Percentiles rank a stretch among this genome's conserved stretches.
These are phyloP conservation scores for Anser brachyrhynchus DNA, from an alignment of 2,113 vertebrate species.

Conservation along the genomic window DNA sequence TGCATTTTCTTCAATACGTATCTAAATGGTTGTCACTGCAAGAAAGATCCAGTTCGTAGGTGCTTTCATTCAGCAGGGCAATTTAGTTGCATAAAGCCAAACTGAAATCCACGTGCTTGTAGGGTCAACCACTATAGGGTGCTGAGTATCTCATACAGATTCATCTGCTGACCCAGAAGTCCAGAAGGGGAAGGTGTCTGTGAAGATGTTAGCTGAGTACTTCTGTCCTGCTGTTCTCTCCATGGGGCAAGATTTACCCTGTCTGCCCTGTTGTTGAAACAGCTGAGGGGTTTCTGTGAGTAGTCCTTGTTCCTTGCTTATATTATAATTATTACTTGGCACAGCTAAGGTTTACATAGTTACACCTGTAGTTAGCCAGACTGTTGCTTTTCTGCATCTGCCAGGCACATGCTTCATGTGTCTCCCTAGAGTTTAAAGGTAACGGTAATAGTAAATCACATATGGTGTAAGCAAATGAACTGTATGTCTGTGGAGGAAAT, in stretches of 20 bases:
- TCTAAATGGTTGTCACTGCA: background rate
- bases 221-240: background rate
- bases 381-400: background rate
- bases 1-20: background rate
- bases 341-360: background rate
- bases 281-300: background rate
- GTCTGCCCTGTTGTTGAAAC: background rate
- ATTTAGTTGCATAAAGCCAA: background rate
- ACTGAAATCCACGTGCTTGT: background rate
- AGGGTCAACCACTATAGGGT: background rate
- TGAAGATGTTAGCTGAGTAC: background rate
- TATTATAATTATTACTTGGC: background rate
- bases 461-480: background rate
- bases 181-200: background rate
- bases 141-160: background rate
- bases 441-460: background rate
- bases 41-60: background rate
- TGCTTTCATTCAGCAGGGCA: background rate
- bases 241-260: background rate
- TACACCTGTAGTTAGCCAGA: background rate
- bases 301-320: background rate
- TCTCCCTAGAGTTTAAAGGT: background rate
- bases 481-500: rapidly evolving
- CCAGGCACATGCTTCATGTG: background rate
- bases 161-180: background rate